Evolutionary conservation across 2,797 vertebrate genomes (phyloP).

Genomic region (Garrulus glandarius): DNA sequence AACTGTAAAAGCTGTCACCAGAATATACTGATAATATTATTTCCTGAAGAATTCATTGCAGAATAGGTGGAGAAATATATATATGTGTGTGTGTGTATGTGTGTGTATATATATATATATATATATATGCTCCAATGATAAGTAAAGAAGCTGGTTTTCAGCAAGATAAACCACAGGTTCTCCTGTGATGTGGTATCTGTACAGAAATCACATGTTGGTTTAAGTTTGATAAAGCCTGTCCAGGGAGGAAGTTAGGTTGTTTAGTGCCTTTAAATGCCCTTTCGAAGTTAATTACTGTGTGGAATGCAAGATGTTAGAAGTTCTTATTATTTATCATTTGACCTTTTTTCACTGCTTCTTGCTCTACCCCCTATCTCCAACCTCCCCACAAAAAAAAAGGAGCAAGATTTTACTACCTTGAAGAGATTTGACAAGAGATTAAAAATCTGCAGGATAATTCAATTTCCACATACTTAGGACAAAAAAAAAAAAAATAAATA

Average conservation of each 20-base stretch:
- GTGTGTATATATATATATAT: fast-evolving
- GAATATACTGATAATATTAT: neutral
- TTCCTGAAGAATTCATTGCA: neutral
- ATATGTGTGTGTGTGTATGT: too few species aligned
- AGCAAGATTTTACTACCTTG: neutral
- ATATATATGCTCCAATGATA: neutral
- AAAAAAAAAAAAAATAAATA: too few species aligned
- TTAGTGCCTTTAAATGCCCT: neutral
- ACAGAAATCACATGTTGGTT: neutral
- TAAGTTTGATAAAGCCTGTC: neutral
- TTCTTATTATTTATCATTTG: neutral
- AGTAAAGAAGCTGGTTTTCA: neutral
- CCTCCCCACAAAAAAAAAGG: fast-evolving
- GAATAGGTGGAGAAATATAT: neutral
- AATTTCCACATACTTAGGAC: neutral
- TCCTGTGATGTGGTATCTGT: neutral
- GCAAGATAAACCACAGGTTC: neutral
- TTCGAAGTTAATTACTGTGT: neutral
- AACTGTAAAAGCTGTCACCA: neutral
- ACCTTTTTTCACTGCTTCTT: neutral
- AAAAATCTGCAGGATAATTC: neutral
- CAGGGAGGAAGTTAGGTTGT: neutral
- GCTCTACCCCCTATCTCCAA: fast-evolving
- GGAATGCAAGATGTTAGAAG: neutral
- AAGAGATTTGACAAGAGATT: neutral